Conservation (phyloP, 2,797 vertebrate genomes). For the Apogon talboti region DNA sequence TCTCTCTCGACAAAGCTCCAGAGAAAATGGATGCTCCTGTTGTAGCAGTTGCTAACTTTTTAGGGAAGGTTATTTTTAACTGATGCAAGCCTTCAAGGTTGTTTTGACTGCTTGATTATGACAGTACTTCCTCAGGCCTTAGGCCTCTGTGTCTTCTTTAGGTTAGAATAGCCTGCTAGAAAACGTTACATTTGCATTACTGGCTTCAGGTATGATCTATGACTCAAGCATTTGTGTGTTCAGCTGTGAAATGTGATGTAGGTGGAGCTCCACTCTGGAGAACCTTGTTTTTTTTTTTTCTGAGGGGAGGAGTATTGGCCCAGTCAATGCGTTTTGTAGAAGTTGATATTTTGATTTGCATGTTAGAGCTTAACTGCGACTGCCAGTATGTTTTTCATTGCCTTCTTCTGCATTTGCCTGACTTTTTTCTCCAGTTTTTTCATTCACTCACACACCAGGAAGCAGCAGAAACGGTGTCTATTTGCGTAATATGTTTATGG, state of each 20-base stretch:
- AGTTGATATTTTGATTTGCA: slow-evolving; percentile 65
- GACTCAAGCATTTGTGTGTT: slow-evolving; percentile 70
- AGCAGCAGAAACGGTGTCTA: slow-evolving; percentile 70
- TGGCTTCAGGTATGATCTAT: slow-evolving; percentile 45
- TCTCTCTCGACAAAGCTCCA: slow-evolving; percentile 43
- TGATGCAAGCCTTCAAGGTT: background rate
- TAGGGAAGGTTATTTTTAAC: slow-evolving; percentile 4
- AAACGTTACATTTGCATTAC: slow-evolving; percentile 28
- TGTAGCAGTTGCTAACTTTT: slow-evolving; percentile 33
- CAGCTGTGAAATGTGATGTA: slow-evolving; percentile 61
- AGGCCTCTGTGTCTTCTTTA: slow-evolving; percentile 27
- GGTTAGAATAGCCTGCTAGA: slow-evolving; percentile 13
- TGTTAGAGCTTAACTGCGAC: slow-evolving; percentile 27
- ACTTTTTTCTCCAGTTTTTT: slow-evolving; percentile 42
- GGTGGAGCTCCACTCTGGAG: slow-evolving; percentile 72
- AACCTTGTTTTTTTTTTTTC: slow-evolving; percentile 25
- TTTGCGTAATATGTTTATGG: slow-evolving; percentile 64
- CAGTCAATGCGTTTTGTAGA: slow-evolving; percentile 56
- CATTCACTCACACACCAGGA: slow-evolving; percentile 55
- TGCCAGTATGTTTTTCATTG: slow-evolving; percentile 27
- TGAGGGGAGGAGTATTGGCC: slow-evolving; percentile 55
- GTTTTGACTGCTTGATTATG: slow-evolving; percentile 2
- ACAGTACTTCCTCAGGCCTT: slow-evolving; percentile 19
- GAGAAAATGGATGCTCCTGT: slow-evolving; percentile 48
- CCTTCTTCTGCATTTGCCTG: slow-evolving; percentile 30